A percentile compares a stretch with the other conserved stretches of the same genome.
Evolutionary conservation across 2,113 vertebrate genomes (phyloP).

Genomic region (Cheirogaleus medius): DNA sequence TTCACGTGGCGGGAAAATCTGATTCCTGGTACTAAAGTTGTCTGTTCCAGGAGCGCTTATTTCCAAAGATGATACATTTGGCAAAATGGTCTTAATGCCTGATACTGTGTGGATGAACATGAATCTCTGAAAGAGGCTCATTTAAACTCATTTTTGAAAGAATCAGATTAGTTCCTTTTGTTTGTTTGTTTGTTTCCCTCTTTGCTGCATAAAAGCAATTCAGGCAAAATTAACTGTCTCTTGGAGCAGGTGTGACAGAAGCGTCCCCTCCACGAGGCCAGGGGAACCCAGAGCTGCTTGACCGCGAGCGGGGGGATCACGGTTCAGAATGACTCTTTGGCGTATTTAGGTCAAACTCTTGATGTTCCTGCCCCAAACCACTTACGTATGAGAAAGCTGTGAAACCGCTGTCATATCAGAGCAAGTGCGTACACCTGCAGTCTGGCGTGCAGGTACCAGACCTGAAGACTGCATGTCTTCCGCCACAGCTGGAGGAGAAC

Average conservation of each 20-base stretch:
- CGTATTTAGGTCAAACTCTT: background rate
- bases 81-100: background rate
- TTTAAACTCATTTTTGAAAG: slow-evolving; percentile 13
- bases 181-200: background rate
- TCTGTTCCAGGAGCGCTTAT: background rate
- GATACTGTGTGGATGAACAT: background rate
- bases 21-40: background rate
- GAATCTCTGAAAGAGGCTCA: slow-evolving; percentile 6
- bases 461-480: background rate
- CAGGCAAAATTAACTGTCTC: background rate
- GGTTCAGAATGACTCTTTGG: background rate
- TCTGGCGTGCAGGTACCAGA: background rate
- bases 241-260: background rate
- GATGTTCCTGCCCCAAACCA: background rate
- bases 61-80: background rate
- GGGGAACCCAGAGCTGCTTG: background rate
- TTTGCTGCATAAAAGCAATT: background rate
- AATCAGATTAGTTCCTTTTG: background rate
- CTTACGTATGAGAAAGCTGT: background rate
- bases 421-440: background rate
- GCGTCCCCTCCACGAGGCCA: background rate
- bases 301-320: rapidly evolving
- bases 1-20: background rate
- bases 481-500: background rate
- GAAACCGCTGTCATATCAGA: background rate